Evolutionary conservation across 2,888 invertebrate species (phyloP), one percentile per base, ranked within the genome.

Genomic region (Melanostoma mellinum): DNA sequence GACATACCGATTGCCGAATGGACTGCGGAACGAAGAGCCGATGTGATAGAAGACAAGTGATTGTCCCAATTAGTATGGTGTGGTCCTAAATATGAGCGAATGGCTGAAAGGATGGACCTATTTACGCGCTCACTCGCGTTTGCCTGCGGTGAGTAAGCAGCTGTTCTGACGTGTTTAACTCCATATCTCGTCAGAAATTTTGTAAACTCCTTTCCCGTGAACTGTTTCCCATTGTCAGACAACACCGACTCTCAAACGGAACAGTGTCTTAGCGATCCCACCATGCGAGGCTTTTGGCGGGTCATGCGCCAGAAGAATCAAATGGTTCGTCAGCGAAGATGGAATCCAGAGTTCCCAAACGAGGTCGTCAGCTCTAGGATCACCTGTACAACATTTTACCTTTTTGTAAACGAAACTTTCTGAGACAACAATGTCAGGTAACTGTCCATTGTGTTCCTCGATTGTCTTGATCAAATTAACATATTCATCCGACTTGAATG

Each of bases 201-300:
- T 4, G 81, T 52, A 61, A 86, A 87, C 8, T 76, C 33, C 0
- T 58, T 67, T 0, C 85, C 55, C 3, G 48, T 67, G 67, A 87
- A 88, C 55, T 87, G 87, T 3, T 79, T 46, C 0, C 87, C 87
- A 69, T 88, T 88, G 10, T 88, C 88, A 3, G 81, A 71, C 1
- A 87, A 86, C 3, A 87, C 86, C 8, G 87, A 86, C 2, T 87
- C 87, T 4, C 1, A 63, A 9, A 3, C 50, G 3, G 4, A 50
- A n/a, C 3, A 63, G 5, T 0, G 63, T 63, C 5, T 63, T 63
- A 0, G 10, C 1, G 6, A 67, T 67, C 6, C 65, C 65, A 2
- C 52, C 71, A 33, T 71, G 71, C 33, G 58, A 46, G 6, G 53
- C 52, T 10, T 20, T 9, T 3, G 60, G 81, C 0, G 55, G 61